These are phyloP conservation scores for Phrynosoma blainvillii DNA, from an alignment of 2,113 vertebrate species.

Conservation along the genomic window DNA sequence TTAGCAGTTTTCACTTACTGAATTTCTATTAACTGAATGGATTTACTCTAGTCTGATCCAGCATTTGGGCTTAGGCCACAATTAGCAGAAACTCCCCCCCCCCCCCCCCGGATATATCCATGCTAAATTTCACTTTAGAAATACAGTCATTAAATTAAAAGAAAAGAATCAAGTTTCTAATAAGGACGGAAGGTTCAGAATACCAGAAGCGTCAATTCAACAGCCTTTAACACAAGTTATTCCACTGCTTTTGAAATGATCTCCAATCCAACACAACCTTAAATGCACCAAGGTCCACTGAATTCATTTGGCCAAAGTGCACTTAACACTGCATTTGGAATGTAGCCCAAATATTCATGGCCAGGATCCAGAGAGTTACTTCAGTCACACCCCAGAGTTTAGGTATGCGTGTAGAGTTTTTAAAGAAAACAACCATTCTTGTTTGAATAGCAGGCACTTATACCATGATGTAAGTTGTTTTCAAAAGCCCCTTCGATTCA, in stretches of 20 bases:
- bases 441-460: background rate
- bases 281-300: background rate
- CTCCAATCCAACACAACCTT: background rate
- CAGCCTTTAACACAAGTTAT: background rate
- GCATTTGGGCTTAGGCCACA: no score
- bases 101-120: background rate
- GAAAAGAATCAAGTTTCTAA: background rate
- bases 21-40: no score
- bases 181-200: background rate
- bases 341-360: constrained; percentile 12
- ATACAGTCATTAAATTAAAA: background rate
- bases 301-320: constrained; percentile 9
- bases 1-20: background rate
- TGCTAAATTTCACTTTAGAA: background rate
- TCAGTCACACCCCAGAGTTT: background rate
- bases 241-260: constrained; percentile 3
- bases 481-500: background rate
- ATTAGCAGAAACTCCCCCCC: no score
- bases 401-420: background rate
- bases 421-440: background rate
- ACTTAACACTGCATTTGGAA: constrained; percentile 5
- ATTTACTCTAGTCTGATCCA: no score
- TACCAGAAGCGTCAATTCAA: background rate
- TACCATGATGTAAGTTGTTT: background rate
- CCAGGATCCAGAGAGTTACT: constrained; percentile 22